These are phyloP conservation scores for Microctonus brassicae DNA, from an alignment of 2,888 invertebrate species.

Conservation along the genomic window DNA sequence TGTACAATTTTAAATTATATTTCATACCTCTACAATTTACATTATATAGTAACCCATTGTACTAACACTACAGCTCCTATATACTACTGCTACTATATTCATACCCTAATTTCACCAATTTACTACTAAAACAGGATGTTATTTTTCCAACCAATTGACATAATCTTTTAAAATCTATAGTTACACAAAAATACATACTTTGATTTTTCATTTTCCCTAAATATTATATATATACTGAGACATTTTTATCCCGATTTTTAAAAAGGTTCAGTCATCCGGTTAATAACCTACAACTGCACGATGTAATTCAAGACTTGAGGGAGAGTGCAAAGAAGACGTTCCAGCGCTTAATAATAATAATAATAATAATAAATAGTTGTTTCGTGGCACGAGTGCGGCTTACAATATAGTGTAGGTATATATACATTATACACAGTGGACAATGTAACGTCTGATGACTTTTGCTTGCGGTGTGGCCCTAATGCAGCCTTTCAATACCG, in stretches of 20 bases:
- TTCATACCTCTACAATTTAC: too few species aligned
- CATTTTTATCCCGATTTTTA: not conserved
- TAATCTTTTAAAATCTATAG: not conserved
- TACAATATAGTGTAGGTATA: not conserved
- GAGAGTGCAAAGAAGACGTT: not conserved
- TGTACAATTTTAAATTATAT: not conserved
- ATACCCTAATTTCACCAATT: not conserved
- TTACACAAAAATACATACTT: not conserved
- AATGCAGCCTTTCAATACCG: conserved; percentile 1
- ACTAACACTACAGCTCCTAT: too few species aligned
- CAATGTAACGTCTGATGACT: not conserved
- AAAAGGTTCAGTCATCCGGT: not conserved
- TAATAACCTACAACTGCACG: conserved; percentile 1
- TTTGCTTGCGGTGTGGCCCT: not conserved
- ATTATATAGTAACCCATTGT: too few species aligned
- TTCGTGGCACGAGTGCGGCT: not conserved
- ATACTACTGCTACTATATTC: too few species aligned
- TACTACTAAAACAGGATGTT: not conserved
- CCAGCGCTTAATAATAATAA: not conserved
- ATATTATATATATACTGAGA: not conserved
- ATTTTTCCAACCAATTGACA: not conserved
- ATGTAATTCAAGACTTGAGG: not conserved
- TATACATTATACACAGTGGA: not conserved
- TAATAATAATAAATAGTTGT: not conserved
- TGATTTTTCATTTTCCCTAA: not conserved